Conservation (phyloP, 2,113 vertebrate genomes). For the Passer montanus region DNA sequence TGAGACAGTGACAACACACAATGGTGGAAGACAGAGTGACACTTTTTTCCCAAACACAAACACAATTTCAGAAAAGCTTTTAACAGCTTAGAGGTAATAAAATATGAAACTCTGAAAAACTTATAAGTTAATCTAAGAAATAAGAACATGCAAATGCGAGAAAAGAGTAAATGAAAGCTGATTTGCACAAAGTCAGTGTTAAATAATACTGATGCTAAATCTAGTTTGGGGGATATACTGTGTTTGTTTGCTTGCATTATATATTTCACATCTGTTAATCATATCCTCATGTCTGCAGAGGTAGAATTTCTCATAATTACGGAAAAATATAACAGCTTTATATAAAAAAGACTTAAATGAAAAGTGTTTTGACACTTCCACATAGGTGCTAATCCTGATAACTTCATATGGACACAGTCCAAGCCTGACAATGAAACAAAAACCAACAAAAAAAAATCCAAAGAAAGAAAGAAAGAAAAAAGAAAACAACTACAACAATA, state of each 20-base stretch:
- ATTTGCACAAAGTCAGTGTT: not conserved
- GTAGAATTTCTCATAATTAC: conserved; percentile 58
- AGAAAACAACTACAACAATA: not conserved
- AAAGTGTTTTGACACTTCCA: conserved; percentile 33
- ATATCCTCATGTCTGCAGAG: conserved; percentile 46
- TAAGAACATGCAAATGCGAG: not conserved
- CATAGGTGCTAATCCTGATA: conserved; percentile 54
- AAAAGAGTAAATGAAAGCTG: not conserved
- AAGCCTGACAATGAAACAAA: not conserved
- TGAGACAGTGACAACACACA: not conserved
- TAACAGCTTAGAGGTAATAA: not conserved
- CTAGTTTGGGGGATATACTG: not conserved
- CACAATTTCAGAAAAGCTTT: not conserved
- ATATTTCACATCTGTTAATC: conserved; percentile 39
- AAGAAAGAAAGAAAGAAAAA: not conserved
- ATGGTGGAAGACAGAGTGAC: not conserved
- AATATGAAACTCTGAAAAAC: not conserved
- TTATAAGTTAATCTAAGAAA: not conserved
- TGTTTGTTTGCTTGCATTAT: conserved; percentile 11
- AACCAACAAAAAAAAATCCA: not conserved
- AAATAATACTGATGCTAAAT: not conserved
- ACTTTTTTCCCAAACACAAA: accelerated
- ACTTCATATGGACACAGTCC: conserved; percentile 37
- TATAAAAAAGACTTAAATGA: conserved; percentile 58
- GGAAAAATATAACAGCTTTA: conserved; percentile 62